phyloP scores from a whole-genome alignment of 2,888 invertebrate species.

The Brachypalpus laphriformis region DNA sequence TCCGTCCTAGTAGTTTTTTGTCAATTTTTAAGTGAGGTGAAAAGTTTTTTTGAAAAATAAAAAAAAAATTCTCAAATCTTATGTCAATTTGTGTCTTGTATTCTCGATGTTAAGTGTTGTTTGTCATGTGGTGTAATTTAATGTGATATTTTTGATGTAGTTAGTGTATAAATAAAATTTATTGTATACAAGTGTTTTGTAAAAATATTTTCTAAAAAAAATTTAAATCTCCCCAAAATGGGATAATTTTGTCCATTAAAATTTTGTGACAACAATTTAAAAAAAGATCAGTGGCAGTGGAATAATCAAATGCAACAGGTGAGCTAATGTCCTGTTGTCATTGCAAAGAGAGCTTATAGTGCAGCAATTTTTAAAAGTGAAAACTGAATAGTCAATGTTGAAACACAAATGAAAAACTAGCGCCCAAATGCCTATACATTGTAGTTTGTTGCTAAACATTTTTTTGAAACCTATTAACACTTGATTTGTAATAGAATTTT shows the following conservation, averaged over 20 bases:
- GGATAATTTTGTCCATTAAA: not conserved
- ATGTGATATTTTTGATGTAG: conserved; percentile 57
- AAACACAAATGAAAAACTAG: too few relatives aligned
- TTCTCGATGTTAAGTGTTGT: conserved; percentile 19
- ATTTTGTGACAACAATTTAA: not conserved
- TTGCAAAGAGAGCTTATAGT: too few relatives aligned
- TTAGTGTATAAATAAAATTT: not conserved
- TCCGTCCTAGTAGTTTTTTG: conserved; percentile 3
- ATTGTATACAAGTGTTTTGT: not conserved
- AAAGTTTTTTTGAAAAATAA: conserved; percentile 9
- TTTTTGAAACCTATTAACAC: too few relatives aligned
- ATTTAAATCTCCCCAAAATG: not conserved
- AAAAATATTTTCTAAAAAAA: not conserved
- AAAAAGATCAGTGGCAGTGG: not conserved
- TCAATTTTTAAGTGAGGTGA: not conserved
- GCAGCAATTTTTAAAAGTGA: too few relatives aligned
- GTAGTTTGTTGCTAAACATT: too few relatives aligned
- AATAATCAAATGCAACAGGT: conserved; percentile 13
- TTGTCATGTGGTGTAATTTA: not conserved
- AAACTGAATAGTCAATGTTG: too few relatives aligned
- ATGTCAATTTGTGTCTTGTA: conserved; percentile 58
- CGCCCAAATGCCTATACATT: too few relatives aligned
- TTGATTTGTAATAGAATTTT: too few relatives aligned
- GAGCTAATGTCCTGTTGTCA: too few relatives aligned
- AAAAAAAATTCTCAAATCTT: conserved; percentile 20